A percentile compares a stretch with the other conserved stretches of the same genome.
phyloP scores from a whole-genome alignment of 2,797 vertebrate species.

The Parauchenoglanis ngamensis region DNA sequence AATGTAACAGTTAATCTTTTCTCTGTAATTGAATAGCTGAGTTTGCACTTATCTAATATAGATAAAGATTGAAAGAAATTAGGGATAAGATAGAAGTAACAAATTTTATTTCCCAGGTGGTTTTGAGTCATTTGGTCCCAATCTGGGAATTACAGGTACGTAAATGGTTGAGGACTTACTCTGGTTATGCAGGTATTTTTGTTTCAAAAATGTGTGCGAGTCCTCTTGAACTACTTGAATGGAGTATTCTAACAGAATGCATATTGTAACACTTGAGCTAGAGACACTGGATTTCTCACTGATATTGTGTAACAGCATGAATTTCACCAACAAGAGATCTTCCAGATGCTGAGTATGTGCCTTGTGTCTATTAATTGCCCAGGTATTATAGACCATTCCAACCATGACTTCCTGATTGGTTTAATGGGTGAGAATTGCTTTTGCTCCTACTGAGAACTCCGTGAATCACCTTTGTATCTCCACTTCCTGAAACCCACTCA shows the following conservation, averaged over 20 bases:
- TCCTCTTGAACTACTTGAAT: neutral
- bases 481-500: neutral
- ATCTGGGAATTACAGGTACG: conserved; percentile 67
- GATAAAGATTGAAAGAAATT: neutral
- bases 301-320: neutral
- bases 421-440: conserved; percentile 65
- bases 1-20: neutral
- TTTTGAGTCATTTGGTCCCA: conserved; percentile 57
- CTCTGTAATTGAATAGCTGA: neutral
- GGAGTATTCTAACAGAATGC: neutral
- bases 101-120: conserved; percentile 51
- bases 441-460: neutral
- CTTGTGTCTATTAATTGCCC: conserved; percentile 3
- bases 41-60: neutral
- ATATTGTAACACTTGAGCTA: neutral
- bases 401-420: conserved; percentile 68
- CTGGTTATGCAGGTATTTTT: neutral
- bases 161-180: conserved; percentile 13
- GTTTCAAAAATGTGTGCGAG: neutral
- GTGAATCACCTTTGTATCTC: neutral
- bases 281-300: neutral
- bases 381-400: conserved; percentile 64
- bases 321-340: neutral
- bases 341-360: neutral
- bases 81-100: neutral